A percentile compares a stretch with the other conserved stretches of the same genome.
Conservation (phyloP, 1,140 invertebrate species). For the Arion vulgaris region DNA sequence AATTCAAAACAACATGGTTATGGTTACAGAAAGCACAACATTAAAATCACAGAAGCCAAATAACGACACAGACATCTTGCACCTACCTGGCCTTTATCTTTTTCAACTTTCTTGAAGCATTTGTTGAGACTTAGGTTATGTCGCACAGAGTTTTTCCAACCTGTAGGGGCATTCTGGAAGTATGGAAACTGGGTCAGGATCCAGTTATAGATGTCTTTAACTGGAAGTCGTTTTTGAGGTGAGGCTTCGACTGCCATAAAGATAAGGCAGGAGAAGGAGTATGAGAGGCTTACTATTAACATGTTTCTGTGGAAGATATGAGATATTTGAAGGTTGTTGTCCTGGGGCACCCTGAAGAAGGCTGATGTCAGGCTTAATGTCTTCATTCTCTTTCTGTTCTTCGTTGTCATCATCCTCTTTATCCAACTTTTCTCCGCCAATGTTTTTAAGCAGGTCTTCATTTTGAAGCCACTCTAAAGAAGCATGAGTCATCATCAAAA, state of each 20-base stretch:
- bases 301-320: constrained; percentile 79
- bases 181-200: constrained; percentile 72
- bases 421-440: constrained; percentile 59
- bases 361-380: constrained; percentile 41
- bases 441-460: constrained; percentile 85
- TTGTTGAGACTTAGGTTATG: constrained; percentile 77
- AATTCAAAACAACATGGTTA: no score
- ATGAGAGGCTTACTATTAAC: constrained; percentile 91
- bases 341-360: constrained; percentile 49
- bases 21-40: no score
- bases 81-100: constrained; percentile 79
- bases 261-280: constrained; percentile 95
- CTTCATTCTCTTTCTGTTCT: constrained; percentile 61
- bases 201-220: constrained; percentile 79
- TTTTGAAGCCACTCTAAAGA: constrained; percentile 92
- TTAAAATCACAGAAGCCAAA: no score
- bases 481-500: constrained; percentile 88
- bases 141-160: constrained; percentile 77
- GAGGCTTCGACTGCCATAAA: constrained; percentile 98
- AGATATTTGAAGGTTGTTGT: constrained; percentile 66
- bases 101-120: constrained; percentile 76
- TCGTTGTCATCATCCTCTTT: constrained; percentile 48
- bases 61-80: no score
- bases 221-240: constrained; percentile 87
- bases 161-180: constrained; percentile 72